phyloP scores from a whole-genome alignment of 2,888 invertebrate genomes.

The Tachystola acroxantha region DNA sequence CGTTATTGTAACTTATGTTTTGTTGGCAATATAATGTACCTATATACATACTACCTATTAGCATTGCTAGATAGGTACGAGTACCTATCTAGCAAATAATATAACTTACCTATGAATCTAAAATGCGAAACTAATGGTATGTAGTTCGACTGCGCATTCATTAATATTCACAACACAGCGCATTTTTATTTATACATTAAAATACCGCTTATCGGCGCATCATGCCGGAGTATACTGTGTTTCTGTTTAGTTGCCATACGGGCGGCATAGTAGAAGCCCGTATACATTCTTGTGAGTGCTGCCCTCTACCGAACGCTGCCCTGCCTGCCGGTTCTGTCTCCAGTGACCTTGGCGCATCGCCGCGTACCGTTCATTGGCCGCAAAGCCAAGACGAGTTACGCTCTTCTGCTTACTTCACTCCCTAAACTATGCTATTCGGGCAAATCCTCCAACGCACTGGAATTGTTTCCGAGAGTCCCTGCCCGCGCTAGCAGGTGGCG shows the following conservation, averaged over 20 bases:
- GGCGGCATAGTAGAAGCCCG: slow-evolving; percentile 60
- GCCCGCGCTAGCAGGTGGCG: slow-evolving; percentile 41
- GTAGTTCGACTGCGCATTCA: slow-evolving; percentile 51
- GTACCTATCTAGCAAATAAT: too few relatives aligned
- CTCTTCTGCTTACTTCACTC: slow-evolving; percentile 35
- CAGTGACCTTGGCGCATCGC: slow-evolving; percentile 65
- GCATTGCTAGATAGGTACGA: too few relatives aligned
- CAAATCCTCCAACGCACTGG: slow-evolving; percentile 34
- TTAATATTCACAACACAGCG: slow-evolving; percentile 59
- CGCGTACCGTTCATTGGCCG: slow-evolving; percentile 70
- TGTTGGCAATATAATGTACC: too few relatives aligned
- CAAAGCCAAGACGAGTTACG: slow-evolving; percentile 53
- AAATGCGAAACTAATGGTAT: slow-evolving; percentile 23
- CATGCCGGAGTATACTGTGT: slow-evolving; percentile 28
- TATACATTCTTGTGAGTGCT: slow-evolving; percentile 38
- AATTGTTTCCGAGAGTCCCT: slow-evolving; percentile 37
- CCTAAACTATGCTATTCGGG: slow-evolving; percentile 58
- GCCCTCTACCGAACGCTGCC: slow-evolving; percentile 55
- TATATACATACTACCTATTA: too few relatives aligned
- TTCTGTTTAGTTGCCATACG: slow-evolving; percentile 69
- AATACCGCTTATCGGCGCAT: slow-evolving; percentile 73
- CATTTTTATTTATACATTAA: slow-evolving; percentile 70
- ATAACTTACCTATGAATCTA: neutral
- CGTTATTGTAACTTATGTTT: too few relatives aligned
- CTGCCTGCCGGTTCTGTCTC: slow-evolving; percentile 40